Evolutionary conservation across 2,797 vertebrate species (phyloP).

Genomic region (Channallabes apus): DNA sequence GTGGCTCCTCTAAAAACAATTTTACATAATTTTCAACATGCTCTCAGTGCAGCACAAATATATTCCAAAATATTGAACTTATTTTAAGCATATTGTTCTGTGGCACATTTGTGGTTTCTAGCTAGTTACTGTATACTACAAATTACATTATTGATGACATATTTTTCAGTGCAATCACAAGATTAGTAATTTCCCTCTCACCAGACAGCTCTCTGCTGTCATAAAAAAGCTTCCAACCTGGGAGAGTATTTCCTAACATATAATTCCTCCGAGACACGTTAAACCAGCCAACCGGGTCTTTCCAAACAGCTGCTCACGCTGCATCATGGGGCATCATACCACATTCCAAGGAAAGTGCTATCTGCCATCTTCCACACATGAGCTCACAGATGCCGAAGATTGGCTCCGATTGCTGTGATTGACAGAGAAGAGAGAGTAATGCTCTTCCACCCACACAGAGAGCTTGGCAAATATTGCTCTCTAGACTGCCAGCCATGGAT

Average conservation of each 20-base stretch:
- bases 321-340: background rate
- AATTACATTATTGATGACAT: background rate
- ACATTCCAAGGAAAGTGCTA: background rate
- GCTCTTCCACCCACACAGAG: background rate
- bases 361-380: background rate
- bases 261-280: background rate
- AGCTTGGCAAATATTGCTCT: constrained; percentile 2
- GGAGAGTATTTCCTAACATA: background rate
- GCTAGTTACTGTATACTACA: background rate
- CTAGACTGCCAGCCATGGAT: background rate
- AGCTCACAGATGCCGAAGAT: background rate
- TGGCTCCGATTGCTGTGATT: background rate
- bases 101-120: background rate
- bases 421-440: background rate
- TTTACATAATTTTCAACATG: background rate
- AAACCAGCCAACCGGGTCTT: background rate
- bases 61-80: background rate
- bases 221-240: background rate
- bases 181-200: background rate
- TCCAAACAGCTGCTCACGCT: background rate
- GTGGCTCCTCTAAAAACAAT: background rate
- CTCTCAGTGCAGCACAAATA: background rate
- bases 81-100: background rate
- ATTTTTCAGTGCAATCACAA: background rate
- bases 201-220: background rate